A percentile compares a stretch with the other conserved stretches of the same genome.
phyloP scores from a whole-genome alignment of 2,888 invertebrate species.

The Dynastes tityus region DNA sequence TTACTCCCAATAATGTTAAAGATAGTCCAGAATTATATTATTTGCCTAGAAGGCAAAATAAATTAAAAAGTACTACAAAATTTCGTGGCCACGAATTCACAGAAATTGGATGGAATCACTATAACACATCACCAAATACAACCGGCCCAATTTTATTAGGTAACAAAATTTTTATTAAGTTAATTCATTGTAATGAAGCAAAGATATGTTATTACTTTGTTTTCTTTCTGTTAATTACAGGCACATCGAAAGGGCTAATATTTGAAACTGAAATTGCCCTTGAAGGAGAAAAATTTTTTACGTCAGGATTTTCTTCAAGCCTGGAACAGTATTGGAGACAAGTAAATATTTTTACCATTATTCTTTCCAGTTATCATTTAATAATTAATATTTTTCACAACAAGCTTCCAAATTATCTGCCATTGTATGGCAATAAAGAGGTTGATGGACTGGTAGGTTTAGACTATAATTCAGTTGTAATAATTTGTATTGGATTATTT shows the following conservation, averaged over 20 bases:
- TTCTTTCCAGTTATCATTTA: constrained; percentile 10
- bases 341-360: constrained; percentile 52
- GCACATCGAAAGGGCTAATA: constrained; percentile 91
- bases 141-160: constrained; percentile 88
- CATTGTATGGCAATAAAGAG: constrained; percentile 82
- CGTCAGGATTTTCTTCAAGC: constrained; percentile 78
- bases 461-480: neutral
- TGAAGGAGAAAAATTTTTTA: constrained; percentile 88
- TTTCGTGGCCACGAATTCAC: constrained; percentile 88
- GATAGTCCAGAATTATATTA: constrained; percentile 85
- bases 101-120: constrained; percentile 91
- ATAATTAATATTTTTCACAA: constrained; percentile 68
- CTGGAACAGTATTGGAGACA: constrained; percentile 81
- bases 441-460: constrained; percentile 82
- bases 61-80: constrained; percentile 78
- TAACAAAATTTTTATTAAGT: constrained; percentile 52
- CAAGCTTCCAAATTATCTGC: constrained; percentile 85
- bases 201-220: neutral
- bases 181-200: neutral
- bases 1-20: constrained; percentile 76
- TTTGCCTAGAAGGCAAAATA: constrained; percentile 83
- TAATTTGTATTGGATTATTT: no score
- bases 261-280: constrained; percentile 91
- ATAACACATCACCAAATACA: constrained; percentile 78
- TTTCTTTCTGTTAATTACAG: constrained; percentile 70